Evolutionary conservation across 2,797 vertebrate species (phyloP).

Genomic region (Gambusia yucatana): DNA sequence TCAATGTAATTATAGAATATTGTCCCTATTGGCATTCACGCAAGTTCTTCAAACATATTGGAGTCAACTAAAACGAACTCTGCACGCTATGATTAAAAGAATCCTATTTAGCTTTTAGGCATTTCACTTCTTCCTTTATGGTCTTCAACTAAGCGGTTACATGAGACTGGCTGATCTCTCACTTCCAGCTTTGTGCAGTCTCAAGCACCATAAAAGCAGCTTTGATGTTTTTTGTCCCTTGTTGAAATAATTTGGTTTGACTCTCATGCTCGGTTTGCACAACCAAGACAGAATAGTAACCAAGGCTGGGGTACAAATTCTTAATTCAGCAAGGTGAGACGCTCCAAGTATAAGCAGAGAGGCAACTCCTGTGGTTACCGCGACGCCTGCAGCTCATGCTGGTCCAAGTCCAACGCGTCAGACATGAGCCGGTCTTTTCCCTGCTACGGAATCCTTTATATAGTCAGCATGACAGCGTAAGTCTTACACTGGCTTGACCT

Average conservation of each 20-base stretch:
- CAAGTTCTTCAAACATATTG: neutral
- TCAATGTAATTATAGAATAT: neutral
- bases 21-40: neutral
- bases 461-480: neutral
- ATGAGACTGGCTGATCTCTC: neutral
- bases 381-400: neutral
- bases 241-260: neutral
- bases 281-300: neutral
- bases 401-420: neutral
- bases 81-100: neutral
- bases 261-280: neutral
- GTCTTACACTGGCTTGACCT: neutral
- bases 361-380: slow-evolving; percentile 4
- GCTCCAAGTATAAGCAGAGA: slow-evolving; percentile 39
- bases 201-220: neutral
- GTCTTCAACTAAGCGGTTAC: neutral
- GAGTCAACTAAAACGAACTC: too few relatives aligned
- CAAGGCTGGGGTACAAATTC: neutral
- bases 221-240: neutral
- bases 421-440: neutral
- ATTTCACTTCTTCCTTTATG: slow-evolving; percentile 6
- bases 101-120: neutral
- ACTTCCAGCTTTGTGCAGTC: slow-evolving; percentile 16
- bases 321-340: slow-evolving; percentile 24
- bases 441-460: neutral